Percentiles rank a stretch among this genome's conserved stretches.
Evolutionary conservation across 2,797 vertebrate species (phyloP).

Genomic region (Gadopsis marmoratus): DNA sequence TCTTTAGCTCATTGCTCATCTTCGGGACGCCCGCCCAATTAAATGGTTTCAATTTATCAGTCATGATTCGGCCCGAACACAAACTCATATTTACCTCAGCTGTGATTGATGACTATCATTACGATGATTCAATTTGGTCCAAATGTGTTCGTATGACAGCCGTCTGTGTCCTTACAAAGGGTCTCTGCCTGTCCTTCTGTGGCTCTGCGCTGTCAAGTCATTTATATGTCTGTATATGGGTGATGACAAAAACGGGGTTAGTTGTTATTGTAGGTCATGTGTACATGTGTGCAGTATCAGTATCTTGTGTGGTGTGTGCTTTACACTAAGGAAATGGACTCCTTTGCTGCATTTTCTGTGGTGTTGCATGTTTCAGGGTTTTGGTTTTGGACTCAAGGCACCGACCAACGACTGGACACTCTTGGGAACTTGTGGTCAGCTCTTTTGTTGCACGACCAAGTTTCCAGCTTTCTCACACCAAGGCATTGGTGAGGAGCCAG

Average conservation of each 20-base stretch:
- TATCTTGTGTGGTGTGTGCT: slow-evolving; percentile 21
- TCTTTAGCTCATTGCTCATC: slow-evolving; percentile 73
- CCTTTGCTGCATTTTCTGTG: slow-evolving; percentile 38
- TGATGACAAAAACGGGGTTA: slow-evolving; percentile 22
- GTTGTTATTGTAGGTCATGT: slow-evolving; percentile 11
- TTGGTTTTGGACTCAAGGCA: slow-evolving; percentile 53
- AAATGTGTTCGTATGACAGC: slow-evolving; percentile 65
- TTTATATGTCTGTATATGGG: slow-evolving; percentile 36
- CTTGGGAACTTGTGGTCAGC: slow-evolving; percentile 51
- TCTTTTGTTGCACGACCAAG: slow-evolving; percentile 55
- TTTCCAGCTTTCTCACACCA: slow-evolving; percentile 59
- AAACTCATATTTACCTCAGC: slow-evolving; percentile 73
- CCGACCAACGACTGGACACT: slow-evolving; percentile 37
- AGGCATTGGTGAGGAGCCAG: slow-evolving; percentile 32
- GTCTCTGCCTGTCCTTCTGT: slow-evolving; percentile 21
- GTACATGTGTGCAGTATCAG: slow-evolving; percentile 6
- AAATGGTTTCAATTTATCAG: slow-evolving; percentile 76
- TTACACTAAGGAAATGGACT: not conserved
- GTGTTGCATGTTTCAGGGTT: slow-evolving; percentile 48
- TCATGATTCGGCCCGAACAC: slow-evolving; percentile 67
- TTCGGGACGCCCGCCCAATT: slow-evolving; percentile 64
- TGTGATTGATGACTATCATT: slow-evolving; percentile 79
- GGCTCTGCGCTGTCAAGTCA: slow-evolving; percentile 31
- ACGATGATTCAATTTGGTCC: slow-evolving; percentile 72
- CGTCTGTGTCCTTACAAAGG: slow-evolving; percentile 53